phyloP scores from a whole-genome alignment of 2,113 vertebrate species.

The Osmerus mordax region DNA sequence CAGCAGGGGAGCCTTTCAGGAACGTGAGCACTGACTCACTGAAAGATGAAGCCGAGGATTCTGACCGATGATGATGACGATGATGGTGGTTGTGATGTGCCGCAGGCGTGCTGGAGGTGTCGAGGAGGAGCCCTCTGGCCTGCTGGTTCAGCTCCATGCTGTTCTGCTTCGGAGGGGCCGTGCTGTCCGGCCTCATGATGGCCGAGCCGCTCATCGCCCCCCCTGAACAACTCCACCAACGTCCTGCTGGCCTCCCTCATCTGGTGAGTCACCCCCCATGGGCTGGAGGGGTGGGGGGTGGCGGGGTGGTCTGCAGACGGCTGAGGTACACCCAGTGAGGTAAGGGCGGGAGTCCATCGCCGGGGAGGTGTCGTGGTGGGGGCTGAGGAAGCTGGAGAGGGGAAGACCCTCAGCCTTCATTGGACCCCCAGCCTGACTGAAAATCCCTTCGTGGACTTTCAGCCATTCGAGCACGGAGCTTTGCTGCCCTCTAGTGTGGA shows the following conservation, averaged over 20 bases:
- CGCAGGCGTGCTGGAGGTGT: slow-evolving; percentile 79
- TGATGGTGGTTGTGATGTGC: background rate
- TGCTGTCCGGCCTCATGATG: slow-evolving; percentile 88
- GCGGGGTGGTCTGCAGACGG: background rate
- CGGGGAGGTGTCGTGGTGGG: no score
- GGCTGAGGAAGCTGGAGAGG: background rate
- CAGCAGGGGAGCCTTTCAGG: no score
- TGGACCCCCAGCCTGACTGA: background rate
- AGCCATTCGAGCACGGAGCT: no score
- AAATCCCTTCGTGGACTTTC: background rate
- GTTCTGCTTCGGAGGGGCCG: slow-evolving; percentile 89
- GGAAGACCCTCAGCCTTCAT: background rate
- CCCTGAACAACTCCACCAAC: slow-evolving; percentile 80
- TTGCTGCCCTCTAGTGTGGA: no score
- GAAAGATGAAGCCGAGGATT: background rate
- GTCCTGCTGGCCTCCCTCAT: slow-evolving; percentile 85
- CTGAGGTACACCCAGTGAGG: no score
- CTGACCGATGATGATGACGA: background rate
- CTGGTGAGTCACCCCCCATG: slow-evolving; percentile 79
- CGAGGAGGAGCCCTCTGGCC: slow-evolving; percentile 83
- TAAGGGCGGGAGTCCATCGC: no score
- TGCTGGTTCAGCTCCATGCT: slow-evolving; percentile 99
- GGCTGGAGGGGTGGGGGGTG: background rate
- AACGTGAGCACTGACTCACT: background rate
- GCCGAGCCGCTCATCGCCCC: slow-evolving; percentile 85